Evolutionary conservation across 2,888 invertebrate species (phyloP), one percentile per base, ranked within the genome.

Genomic region (Mayetiola destructor): DNA sequence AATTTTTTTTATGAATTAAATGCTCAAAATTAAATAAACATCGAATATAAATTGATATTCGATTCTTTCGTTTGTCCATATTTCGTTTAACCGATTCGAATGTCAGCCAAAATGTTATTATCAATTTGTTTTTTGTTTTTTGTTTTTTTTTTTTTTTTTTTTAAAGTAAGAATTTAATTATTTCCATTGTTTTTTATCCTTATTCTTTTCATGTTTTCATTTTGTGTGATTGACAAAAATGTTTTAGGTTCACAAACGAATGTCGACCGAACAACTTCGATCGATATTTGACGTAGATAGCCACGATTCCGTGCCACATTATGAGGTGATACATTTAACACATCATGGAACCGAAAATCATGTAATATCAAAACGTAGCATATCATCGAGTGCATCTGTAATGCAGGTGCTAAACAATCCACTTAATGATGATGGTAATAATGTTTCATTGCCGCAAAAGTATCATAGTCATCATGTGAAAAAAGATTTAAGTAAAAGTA

Each of bases 231-330:
- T 20, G 6, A 29, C 27, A 32, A 9, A 9, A 32, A 10, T 23
- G 21, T 55, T 36, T 20, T 83, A 91, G 90, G 80, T 90, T 68
- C 91, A 92, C 79, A 85, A 85, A 75, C 84, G 84, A 69, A 91
- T 92, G 91, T 85, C 86, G 63, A 73, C 80, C 67, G 84, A 86
- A 61, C 90, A 92, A 75, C 75, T 90, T 67, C 79, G 80, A 69
- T 80, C 79, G 67, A 81, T 90, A 62, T 92, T 92, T 75, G 89
- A 91, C 73, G 86, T 89, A 64, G 85, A 86, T 59, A 78, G 80
- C 66, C 81, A 82, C 70, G 79, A 81, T 65, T 76, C 81, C 69
- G 87, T 92, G 66, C 92, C 92, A 61, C 78, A 84, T 64, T 92
- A 92, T 73, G 87, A 91, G 75, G 76, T 90, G 64, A 81, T 91